phyloP scores from a whole-genome alignment of 2,888 invertebrate species.

The Hypena proboscidalis region DNA sequence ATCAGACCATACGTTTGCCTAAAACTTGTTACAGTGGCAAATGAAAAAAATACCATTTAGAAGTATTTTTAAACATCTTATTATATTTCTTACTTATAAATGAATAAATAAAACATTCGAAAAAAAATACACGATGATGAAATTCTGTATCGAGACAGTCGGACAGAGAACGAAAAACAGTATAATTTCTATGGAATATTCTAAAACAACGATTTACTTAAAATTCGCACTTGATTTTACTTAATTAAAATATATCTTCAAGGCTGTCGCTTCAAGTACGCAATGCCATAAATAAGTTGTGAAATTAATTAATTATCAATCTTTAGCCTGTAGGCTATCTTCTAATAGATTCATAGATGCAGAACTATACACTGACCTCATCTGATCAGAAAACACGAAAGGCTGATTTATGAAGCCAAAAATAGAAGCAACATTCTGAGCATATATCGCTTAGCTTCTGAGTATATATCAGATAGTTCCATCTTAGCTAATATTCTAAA shows the following conservation, averaged over 20 bases:
- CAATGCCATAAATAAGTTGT: constrained; percentile 25
- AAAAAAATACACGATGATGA: too few relatives aligned
- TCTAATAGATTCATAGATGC: constrained; percentile 5
- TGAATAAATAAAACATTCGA: too few relatives aligned
- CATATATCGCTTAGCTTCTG: too few relatives aligned
- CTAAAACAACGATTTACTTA: constrained; percentile 1
- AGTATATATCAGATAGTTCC: too few relatives aligned
- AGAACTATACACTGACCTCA: constrained; percentile 23
- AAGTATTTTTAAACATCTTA: neutral
- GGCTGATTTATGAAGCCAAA: too few relatives aligned
- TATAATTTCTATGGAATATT: neutral
- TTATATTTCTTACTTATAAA: too few relatives aligned
- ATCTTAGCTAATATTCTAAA: too few relatives aligned
- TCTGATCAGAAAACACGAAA: neutral
- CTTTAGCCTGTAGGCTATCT: constrained; percentile 8
- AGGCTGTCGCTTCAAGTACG: constrained; percentile 27
- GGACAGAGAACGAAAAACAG: neutral
- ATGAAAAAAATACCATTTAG: neutral
- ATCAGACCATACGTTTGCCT: constrained; percentile 12
- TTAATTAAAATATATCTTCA: constrained; percentile 26
- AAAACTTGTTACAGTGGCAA: constrained; percentile 3
- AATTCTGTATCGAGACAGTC: too few relatives aligned
- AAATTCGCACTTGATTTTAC: constrained; percentile 13
- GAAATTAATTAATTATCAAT: constrained; percentile 38
- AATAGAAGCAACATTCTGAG: too few relatives aligned